Evolutionary conservation across 1,140 invertebrate species (phyloP), one percentile per base, ranked within the genome.

Genomic region (Drosophila novamexicana): DNA sequence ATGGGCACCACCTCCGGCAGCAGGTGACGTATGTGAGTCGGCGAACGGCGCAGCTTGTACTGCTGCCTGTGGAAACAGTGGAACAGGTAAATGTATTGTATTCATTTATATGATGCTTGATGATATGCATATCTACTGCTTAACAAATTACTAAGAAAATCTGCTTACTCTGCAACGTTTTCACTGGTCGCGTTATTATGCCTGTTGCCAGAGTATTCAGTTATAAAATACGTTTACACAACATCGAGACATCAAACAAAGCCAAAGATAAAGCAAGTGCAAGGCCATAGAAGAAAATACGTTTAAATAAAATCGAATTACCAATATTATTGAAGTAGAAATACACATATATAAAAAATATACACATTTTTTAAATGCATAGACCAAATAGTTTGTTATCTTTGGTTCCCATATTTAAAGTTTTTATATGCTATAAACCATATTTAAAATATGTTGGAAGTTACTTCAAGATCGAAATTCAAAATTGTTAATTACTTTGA

Each of bases 21-120:
- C 66, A 96, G 91, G 91, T 96, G 96, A 34, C 95, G 93, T 53
- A 96, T 95, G 92, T 96, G 96, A 18, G 95, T 95, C 45, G 96
- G 95, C 62, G 95, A 96, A 77, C 95, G 94, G 47, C 95, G 94
- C 44, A 96, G 94, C 58, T 95, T 95, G 91, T 95, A 96, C 68
- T 96, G 93, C 54, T 92, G 86, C 65, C 91, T 92, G 67, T 65
- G n/a, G 18, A n/a, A 58, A n/a, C 16, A 39, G 32, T 0, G 0
- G 14, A 64, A 5, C 9, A 34, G 36, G 29, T 32, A 14, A 18
- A 58, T 22, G 4, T 16, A 32, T 29, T 29, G 22, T 29, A 5
- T 5, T 29, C 3, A 29, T 29, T 29, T 29, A 29, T 5, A 4
- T 29, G 22, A 29, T 29, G 10, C 7, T 52, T n/a, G 1, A 45